Evolutionary conservation across 2,888 invertebrate genomes (phyloP), one percentile per base, ranked within the genome.

Genomic region (Tachystola acroxantha): DNA sequence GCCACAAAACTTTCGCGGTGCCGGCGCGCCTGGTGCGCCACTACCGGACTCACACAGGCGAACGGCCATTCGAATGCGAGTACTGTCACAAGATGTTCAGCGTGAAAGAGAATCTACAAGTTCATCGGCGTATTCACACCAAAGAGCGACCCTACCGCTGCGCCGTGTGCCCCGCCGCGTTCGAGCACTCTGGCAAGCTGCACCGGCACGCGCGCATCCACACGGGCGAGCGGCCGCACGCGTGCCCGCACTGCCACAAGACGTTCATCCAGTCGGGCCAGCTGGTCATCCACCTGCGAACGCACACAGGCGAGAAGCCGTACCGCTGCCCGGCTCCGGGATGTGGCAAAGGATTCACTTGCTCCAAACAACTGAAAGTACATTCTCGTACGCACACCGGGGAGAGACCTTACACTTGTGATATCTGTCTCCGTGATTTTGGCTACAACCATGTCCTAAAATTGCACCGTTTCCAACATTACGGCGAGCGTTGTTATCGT

Each of bases 191-290:
- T 40, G 96, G 96, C 3, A 96, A 96, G 67, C 81, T 96, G 37
- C 96, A 96, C 67, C 90, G 96, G 14, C 96, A 96, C 75, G 96
- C 96, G 90, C 89, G 96, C 42, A 96, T 96, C 53, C 96, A 96
- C 66, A 96, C 96, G 0, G 94, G 96, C 2, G 96, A 96, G 68
- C 89, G 96, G 24, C 96, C 96, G 0, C 96, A 96, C 76, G 94
- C 95, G 56, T 96, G 96, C 64, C 91, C 91, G 13, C 93, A 95
- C 28, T 96, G 96, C 68, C 91, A 92, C 43, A 96, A 96, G 74
- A 96, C 96, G 0, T 96, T 96, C 67, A 96, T 96, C 36, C 96
- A 96, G 70, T 95, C 95, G 7, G 96, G 96, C 0, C 96, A 96
- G 64, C 79, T 96, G 54, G 96, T 96, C 1, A 96, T 96, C 50